phyloP scores from a whole-genome alignment of 92 coral and sea anemone genomes.

The Palythoa caribaeorum region DNA sequence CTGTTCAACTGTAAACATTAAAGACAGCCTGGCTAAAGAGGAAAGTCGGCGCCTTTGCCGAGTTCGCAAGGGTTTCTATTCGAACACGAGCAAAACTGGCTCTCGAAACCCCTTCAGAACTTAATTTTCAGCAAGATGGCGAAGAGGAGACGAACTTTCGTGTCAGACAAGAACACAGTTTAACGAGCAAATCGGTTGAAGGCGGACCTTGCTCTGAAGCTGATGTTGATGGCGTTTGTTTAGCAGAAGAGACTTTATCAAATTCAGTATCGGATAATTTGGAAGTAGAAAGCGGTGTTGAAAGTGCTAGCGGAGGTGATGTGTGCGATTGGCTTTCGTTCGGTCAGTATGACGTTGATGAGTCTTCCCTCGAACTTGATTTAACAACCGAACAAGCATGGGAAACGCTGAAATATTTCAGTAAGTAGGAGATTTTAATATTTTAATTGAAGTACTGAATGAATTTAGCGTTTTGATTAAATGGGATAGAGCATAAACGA shows the following conservation, averaged over 20 bases:
- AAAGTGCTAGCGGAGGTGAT: slow-evolving; percentile 90
- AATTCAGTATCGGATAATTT: slow-evolving; percentile 81
- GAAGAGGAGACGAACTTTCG: slow-evolving; percentile 10
- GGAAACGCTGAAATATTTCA: slow-evolving; percentile 95
- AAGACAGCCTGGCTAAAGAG: slow-evolving; percentile 29
- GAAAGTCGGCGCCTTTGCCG: slow-evolving; percentile 6
- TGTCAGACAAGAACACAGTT: slow-evolving; percentile 17
- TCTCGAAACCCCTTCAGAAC: slow-evolving; percentile 29
- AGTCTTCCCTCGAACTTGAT: slow-evolving; percentile 78
- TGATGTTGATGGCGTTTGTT: slow-evolving; percentile 48
- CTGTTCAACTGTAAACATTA: slow-evolving; percentile 42
- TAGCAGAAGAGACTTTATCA: slow-evolving; percentile 83
- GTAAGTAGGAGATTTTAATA: slow-evolving; percentile 72
- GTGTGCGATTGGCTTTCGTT: slow-evolving; percentile 63
- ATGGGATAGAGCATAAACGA: not conserved
- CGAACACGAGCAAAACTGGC: slow-evolving; percentile 39
- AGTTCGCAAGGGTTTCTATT: slow-evolving; percentile 31
- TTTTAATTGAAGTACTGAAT: not conserved
- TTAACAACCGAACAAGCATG: slow-evolving; percentile 95
- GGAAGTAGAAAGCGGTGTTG: slow-evolving; percentile 97
- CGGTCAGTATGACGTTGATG: slow-evolving; percentile 51
- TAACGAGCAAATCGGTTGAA: slow-evolving; percentile 15
- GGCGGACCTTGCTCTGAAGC: slow-evolving; percentile 20
- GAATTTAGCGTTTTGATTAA: slow-evolving; percentile 2
- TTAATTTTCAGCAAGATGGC: slow-evolving; percentile 40